Conservation (phyloP, 2,888 invertebrate genomes). For the Pyrocoelia pectoralis region DNA sequence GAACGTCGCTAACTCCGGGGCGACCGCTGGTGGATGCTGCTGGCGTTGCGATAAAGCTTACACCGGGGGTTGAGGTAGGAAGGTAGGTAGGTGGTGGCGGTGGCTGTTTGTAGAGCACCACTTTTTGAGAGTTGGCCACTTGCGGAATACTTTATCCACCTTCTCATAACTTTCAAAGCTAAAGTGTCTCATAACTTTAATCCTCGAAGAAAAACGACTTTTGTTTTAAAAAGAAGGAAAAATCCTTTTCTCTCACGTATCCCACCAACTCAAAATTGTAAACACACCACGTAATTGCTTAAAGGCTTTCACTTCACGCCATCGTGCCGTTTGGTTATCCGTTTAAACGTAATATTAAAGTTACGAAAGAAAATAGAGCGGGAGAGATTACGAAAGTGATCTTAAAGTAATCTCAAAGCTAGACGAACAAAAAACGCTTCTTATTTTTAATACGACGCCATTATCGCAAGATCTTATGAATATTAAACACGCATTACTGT, state of each 20-base stretch:
- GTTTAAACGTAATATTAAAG: constrained; percentile 2
- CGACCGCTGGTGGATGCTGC: constrained; percentile 23
- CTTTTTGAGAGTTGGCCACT: constrained; percentile 32
- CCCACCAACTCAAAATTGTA: constrained; percentile 8
- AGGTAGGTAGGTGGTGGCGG: constrained; percentile 11
- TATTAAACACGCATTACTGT: constrained; percentile 5
- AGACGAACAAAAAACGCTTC: neutral
- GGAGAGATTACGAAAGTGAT: neutral
- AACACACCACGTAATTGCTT: constrained; percentile 22
- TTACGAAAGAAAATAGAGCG: constrained; percentile 2
- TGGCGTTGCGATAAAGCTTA: constrained; percentile 24
- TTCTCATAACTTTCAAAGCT: constrained; percentile 32
- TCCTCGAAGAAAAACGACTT: constrained; percentile 30
- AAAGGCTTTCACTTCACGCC: neutral
- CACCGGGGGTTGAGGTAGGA: constrained; percentile 16
- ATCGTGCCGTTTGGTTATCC: neutral
- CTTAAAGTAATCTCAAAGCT: constrained; percentile 8
- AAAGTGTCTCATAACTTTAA: constrained; percentile 35
- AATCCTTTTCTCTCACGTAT: constrained; percentile 6
- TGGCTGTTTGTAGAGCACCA: constrained; percentile 24
- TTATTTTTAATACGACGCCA: neutral
- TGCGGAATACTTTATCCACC: constrained; percentile 35
- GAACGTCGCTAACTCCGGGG: constrained; percentile 32
- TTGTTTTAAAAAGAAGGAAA: constrained; percentile 26
- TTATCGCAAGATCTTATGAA: constrained; percentile 10